A percentile compares a stretch with the other conserved stretches of the same genome.
These are phyloP conservation scores for Asbolus verrucosus DNA, from an alignment of 1,140 invertebrate genomes.

Conservation along the genomic window DNA sequence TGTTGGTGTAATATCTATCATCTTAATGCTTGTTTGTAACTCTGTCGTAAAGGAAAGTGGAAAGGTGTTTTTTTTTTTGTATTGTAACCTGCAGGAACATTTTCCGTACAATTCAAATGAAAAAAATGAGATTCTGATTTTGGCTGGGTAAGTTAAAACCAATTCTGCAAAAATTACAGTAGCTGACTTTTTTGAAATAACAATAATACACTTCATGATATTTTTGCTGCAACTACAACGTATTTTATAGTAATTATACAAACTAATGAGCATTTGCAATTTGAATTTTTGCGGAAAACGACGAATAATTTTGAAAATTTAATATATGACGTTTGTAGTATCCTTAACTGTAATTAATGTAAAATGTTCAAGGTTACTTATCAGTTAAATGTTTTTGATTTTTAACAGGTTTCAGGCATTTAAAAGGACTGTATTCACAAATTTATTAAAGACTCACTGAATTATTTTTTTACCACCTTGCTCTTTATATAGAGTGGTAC, in stretches of 20 bases:
- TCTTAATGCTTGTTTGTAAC: neutral
- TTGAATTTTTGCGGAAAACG: no score
- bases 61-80: neutral
- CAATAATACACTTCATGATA: conserved; percentile 13
- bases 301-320: no score
- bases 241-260: conserved; percentile 20
- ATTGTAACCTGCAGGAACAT: conserved; percentile 5
- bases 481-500: no score
- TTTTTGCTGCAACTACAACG: conserved; percentile 28
- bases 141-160: neutral
- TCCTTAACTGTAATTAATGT: no score
- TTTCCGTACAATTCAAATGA: conserved; percentile 22
- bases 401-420: no score
- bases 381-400: no score
- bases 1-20: no score
- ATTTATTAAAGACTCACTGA: no score
- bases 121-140: conserved; percentile 8
- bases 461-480: no score
- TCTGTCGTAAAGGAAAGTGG: neutral
- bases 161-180: conserved; percentile 18
- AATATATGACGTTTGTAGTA: no score
- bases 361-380: no score
- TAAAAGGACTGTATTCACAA: no score
- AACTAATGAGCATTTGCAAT: neutral
- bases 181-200: conserved; percentile 27